phyloP scores from a whole-genome alignment of 2,113 vertebrate species.

The Thalassoma bifasciatum region DNA sequence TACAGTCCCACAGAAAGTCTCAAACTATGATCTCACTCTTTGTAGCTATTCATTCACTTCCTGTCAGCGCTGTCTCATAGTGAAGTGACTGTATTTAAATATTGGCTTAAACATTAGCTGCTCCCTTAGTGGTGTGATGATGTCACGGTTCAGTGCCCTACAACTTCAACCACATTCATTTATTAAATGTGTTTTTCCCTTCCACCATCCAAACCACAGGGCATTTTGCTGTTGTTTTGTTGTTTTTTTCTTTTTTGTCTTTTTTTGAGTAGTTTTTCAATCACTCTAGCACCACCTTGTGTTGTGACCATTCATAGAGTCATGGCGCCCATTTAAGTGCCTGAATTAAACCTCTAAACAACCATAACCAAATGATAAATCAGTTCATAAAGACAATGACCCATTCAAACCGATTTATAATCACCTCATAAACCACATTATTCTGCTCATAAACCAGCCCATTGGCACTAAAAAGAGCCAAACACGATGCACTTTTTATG shows the following conservation, averaged over 20 bases:
- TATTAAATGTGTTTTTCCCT: conserved; percentile 23
- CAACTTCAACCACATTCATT: conserved; percentile 25
- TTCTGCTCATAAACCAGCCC: conserved; percentile 52
- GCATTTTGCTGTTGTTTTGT: conserved; percentile 3
- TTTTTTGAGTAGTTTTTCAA: conserved; percentile 19
- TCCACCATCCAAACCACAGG: conserved; percentile 32
- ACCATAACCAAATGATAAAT: conserved; percentile 58
- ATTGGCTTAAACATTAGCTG: conserved; percentile 26
- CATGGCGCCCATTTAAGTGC: conserved; percentile 58
- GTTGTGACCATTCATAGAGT: conserved; percentile 35
- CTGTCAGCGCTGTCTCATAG: conserved; percentile 24
- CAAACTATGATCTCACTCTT: conserved; percentile 42
- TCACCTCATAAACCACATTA: conserved; percentile 64
- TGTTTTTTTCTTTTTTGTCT: too few species aligned
- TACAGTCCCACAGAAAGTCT: conserved; percentile 44
- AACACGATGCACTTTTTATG: conserved; percentile 37
- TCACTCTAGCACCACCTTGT: conserved; percentile 6
- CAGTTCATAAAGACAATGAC: conserved; percentile 68
- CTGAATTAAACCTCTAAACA: conserved; percentile 59
- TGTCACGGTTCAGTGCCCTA: conserved; percentile 43
- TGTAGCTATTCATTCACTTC: conserved; percentile 46
- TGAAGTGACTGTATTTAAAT: conserved; percentile 54
- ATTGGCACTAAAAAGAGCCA: conserved; percentile 56
- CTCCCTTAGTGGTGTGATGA: conserved; percentile 62
- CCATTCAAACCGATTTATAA: conserved; percentile 60